Base-by-base conservation (phyloP, 2,888 invertebrate species). In the Acrobasis consociella region DNA sequence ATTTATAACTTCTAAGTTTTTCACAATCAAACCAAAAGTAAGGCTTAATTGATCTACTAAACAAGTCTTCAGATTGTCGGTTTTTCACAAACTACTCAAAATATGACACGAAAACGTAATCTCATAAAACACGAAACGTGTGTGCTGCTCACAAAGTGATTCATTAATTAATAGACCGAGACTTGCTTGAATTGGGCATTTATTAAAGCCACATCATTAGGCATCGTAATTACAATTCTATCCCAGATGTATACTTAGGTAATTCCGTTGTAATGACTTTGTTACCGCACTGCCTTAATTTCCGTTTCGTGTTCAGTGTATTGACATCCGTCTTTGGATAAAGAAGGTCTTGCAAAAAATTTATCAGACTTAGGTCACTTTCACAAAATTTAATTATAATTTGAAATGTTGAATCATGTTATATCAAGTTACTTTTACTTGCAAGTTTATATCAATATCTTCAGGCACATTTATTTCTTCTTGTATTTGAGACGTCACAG, bases 281-380 rank as follows among this genome's bases (percentile, higher is more conserved):
- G 50, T 60, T 60, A 60, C 38, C 37, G 38, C 50, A 51, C 59
- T 60, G 37, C 16, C 15, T 39, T 49, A 60, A 60, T 60, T 60
- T 60, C 60, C 60, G 60, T 52, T 60, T 39, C 51, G 16, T 60
- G 60, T 60, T 42, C 16, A 39, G 10, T 51, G 22, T 11, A 17
- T n/a, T 37, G 53, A 53, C 53, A 53, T 53, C 53, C 37, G 38
- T 37, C 53, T 37, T 53, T n/a, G 13, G 46, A 5, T 13, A 31
- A 5, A 42, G 10, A 42, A 42, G 42, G 42, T 42, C 42, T 31
- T 31, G 31, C 31, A 31, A 31, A 31, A 31, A 31, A 31, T 7
- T 7, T 7, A 31, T 31, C 31, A 7, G 11, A 42, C 42, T 7
- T 13, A 42, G 42, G 13, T 42, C 42, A 5, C 2, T 8, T 10